Conservation (phyloP, 1,140 invertebrate genomes). For the Pogonus chalceus region DNA sequence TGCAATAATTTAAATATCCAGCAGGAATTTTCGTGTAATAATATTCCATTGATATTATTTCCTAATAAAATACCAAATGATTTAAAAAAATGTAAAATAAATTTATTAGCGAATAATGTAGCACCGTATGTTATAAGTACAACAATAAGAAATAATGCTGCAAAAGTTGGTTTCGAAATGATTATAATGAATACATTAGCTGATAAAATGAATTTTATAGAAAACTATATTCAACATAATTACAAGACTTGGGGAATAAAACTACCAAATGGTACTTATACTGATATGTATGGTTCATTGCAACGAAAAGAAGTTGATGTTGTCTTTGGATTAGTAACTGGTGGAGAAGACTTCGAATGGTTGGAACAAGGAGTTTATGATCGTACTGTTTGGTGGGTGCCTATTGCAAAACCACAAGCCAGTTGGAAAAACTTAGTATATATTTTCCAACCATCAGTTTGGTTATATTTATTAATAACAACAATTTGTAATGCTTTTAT, state of each 20-base stretch:
- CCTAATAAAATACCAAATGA: background rate
- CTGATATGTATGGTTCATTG: slow-evolving; percentile 6
- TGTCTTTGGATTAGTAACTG: slow-evolving; percentile 8
- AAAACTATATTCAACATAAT: background rate
- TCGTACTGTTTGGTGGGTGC: too few species aligned
- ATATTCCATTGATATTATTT: background rate
- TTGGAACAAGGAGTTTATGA: too few species aligned
- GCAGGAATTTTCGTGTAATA: too few species aligned
- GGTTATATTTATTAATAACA: too few species aligned
- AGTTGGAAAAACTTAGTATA: too few species aligned
- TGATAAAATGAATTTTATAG: slow-evolving; percentile 11
- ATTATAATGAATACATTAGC: slow-evolving; percentile 6
- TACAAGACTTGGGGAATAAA: slow-evolving; percentile 10
- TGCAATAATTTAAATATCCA: too few species aligned
- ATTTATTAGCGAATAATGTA: background rate
- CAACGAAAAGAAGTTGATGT: slow-evolving; percentile 10
- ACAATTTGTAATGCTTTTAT: too few species aligned
- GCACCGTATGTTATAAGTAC: slow-evolving; percentile 13
- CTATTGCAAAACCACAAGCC: too few species aligned
- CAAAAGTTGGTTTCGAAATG: slow-evolving; percentile 10
- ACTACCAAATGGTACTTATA: slow-evolving; percentile 11
- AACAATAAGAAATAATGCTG: background rate
- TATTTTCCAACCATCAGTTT: too few species aligned
- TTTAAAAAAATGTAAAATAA: slow-evolving; percentile 1
- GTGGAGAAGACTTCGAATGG: background rate